Evolutionary conservation across 2,797 vertebrate species (phyloP), one percentile per base, ranked within the genome.

Genomic region (Poeciliopsis paucimaculata): DNA sequence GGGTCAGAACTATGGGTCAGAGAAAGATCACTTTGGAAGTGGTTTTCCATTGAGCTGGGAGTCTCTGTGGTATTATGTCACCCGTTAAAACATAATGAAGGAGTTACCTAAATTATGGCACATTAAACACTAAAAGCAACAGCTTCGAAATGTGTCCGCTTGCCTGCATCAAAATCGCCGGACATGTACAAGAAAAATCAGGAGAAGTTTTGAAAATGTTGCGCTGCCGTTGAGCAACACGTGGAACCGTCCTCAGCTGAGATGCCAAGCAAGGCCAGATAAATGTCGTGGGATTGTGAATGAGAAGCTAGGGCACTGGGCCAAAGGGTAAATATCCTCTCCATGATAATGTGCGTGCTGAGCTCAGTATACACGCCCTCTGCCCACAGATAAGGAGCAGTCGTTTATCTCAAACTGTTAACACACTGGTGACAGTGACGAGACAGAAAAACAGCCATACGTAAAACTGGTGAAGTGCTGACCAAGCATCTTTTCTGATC

Each of bases 21-120:
- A 84, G 64, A 84, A 31, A 72, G 76, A 91, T 88, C 75, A 47
- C 78, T 76, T 64, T 80, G 0, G 11, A 84, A 78, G 89, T 91
- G 90, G 80, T 86, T 93, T 93, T 94, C 91, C 89, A 89, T 73
- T 55, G 75, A 89, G 84, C 75, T 66, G 77, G 86, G 84, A 81
- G 90, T 93, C 93, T 93, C 91, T 88, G 78, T 75, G 87, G 92
- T 83, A 92, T 94, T 92, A 93, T 88, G 91, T 94, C 92, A 93
- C 82, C 91, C 87, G 88, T 91, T 91, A 90, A 86, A 85, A 82
- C 78, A 60, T 91, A 93, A 92, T 90, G 78, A 90, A 92, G 90
- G 92, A 90, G 90, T 92, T 91, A 84, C 82, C 84, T 86, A 82
- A 87, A 90, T 90, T 83, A 89, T 88, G 90, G 90, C 81, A 89